Percentiles rank a stretch among this genome's conserved stretches.
These are phyloP conservation scores for Noctua janthe DNA, from an alignment of 2,888 invertebrate species.

Conservation along the genomic window DNA sequence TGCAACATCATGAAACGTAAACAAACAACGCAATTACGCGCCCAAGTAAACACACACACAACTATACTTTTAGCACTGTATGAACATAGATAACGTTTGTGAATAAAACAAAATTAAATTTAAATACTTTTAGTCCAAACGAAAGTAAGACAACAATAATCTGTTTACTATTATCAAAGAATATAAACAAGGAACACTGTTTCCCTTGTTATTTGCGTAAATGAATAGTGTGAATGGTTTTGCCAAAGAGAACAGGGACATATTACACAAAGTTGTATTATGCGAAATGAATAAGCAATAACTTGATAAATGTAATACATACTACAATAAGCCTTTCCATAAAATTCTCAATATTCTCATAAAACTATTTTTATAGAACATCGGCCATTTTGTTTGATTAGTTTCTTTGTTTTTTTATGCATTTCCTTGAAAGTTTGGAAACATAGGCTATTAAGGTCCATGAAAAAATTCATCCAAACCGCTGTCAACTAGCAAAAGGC, in stretches of 20 bases:
- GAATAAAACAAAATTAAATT: conserved; percentile 1
- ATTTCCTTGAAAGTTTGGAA: conserved; percentile 1
- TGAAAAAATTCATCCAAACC: background rate
- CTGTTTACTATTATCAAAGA: conserved; percentile 53
- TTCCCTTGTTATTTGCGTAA: conserved; percentile 60
- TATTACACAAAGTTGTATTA: conserved; percentile 32
- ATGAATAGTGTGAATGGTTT: conserved; percentile 36
- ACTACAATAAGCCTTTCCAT: conserved; percentile 72
- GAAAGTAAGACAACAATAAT: conserved; percentile 15
- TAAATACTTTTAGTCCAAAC: background rate
- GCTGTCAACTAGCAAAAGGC: no score
- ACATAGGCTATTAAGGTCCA: conserved; percentile 35
- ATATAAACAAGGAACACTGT: conserved; percentile 73
- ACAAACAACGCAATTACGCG: conserved; percentile 88
- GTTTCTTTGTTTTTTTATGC: conserved; percentile 62
- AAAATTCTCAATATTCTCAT: conserved; percentile 69
- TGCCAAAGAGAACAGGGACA: conserved; percentile 45
- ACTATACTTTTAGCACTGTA: conserved; percentile 19
- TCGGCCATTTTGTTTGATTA: conserved; percentile 87
- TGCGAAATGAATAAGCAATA: conserved; percentile 30
- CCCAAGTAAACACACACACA: conserved; percentile 69
- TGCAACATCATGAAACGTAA: conserved; percentile 77
- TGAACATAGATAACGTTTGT: background rate
- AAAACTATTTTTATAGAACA: conserved; percentile 76
- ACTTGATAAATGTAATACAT: conserved; percentile 67